phyloP scores from a whole-genome alignment of 2,113 vertebrate genomes.

The Edolisoma coerulescens region DNA sequence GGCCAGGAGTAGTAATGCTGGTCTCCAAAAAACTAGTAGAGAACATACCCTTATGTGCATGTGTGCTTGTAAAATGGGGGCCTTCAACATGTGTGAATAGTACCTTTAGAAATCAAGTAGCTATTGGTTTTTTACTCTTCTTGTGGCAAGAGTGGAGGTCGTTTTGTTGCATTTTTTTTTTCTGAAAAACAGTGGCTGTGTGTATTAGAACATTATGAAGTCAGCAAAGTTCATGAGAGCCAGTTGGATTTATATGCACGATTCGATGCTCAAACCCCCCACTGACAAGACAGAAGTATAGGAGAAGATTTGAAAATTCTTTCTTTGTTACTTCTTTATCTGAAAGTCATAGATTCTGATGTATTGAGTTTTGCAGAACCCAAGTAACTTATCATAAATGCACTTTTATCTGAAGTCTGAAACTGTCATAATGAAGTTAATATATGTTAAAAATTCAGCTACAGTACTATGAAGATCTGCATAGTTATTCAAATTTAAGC shows the following conservation, averaged over 20 bases:
- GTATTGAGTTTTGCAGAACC: background rate
- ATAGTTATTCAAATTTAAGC: constrained; percentile 11
- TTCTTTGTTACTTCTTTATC: background rate
- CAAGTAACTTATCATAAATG: background rate
- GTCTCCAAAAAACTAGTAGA: background rate
- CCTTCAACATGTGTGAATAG: background rate
- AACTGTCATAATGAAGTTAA: background rate
- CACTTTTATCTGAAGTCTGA: background rate
- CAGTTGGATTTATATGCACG: background rate
- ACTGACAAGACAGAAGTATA: background rate
- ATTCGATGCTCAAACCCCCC: background rate
- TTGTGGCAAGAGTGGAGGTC: background rate
- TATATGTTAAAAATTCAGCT: background rate
- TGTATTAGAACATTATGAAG: background rate
- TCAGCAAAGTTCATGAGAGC: background rate
- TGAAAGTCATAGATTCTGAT: background rate
- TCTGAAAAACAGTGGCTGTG: background rate
- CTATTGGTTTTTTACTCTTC: background rate
- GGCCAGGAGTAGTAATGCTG: background rate
- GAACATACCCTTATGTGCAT: background rate
- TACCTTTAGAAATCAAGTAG: background rate
- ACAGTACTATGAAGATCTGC: background rate
- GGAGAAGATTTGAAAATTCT: background rate
- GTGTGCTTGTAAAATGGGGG: background rate
- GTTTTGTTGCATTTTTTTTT: no score